Conservation (phyloP, 2,888 invertebrate genomes). For the Psylliodes chrysocephalus region DNA sequence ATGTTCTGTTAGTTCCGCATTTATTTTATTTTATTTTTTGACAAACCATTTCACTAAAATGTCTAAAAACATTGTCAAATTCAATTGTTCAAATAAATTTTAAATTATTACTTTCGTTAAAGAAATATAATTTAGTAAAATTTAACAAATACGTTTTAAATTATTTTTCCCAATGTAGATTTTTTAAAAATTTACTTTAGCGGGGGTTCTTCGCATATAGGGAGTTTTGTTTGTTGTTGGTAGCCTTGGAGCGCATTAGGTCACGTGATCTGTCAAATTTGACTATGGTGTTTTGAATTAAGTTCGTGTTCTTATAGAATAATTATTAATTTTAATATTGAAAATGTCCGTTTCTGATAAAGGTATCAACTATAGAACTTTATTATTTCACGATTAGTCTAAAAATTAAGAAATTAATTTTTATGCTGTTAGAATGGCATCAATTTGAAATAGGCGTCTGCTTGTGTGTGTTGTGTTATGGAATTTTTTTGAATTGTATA, state of each 20-base stretch:
- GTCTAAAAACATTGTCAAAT: slow-evolving; percentile 40
- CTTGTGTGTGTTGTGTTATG: slow-evolving; percentile 32
- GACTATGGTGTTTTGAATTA: slow-evolving; percentile 59
- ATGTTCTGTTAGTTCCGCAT: slow-evolving; percentile 42
- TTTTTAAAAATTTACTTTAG: slow-evolving; percentile 35
- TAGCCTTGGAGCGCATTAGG: slow-evolving; percentile 43
- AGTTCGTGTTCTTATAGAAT: slow-evolving; percentile 51
- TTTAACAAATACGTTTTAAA: not conserved
- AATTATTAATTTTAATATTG: slow-evolving; percentile 39
- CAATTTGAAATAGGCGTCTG: slow-evolving; percentile 49
- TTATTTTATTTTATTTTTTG: slow-evolving; percentile 45
- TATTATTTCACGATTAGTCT: slow-evolving; percentile 8
- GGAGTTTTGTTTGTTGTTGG: slow-evolving; percentile 39
- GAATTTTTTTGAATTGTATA: slow-evolving; percentile 42
- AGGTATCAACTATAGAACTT: slow-evolving; percentile 47
- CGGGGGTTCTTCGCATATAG: slow-evolving; percentile 32
- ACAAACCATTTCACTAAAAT: slow-evolving; percentile 48
- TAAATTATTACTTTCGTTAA: not conserved
- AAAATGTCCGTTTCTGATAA: slow-evolving; percentile 54
- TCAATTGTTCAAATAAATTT: slow-evolving; percentile 50
- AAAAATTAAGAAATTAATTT: not conserved
- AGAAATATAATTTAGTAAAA: not conserved
- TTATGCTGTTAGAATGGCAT: not conserved
- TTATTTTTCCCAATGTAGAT: not conserved
- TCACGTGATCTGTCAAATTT: slow-evolving; percentile 57